phyloP scores from a whole-genome alignment of 2,113 vertebrate species.

The Anarhynchus alexandrinus region DNA sequence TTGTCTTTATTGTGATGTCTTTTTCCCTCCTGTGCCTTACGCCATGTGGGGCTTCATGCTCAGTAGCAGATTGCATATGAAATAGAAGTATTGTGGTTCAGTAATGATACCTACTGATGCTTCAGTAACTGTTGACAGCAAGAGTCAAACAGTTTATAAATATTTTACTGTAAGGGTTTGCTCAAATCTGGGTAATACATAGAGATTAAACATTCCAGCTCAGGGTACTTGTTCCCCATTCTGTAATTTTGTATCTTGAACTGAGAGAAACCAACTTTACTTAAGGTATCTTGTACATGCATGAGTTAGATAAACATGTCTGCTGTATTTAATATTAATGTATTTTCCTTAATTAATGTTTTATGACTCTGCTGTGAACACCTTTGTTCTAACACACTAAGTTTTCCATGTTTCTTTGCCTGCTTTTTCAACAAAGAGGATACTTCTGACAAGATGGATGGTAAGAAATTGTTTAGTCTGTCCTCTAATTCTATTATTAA shows the following conservation, averaged over 20 bases:
- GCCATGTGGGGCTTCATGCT: background rate
- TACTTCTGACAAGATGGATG: constrained; percentile 97
- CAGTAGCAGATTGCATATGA: background rate
- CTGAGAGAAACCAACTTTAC: background rate
- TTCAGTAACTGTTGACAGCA: background rate
- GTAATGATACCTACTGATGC: background rate
- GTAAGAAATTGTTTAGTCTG: constrained; percentile 85
- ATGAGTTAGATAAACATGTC: constrained; percentile 32
- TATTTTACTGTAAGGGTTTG: background rate
- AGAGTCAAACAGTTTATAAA: background rate
- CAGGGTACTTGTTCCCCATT: background rate
- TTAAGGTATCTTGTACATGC: constrained; percentile 12
- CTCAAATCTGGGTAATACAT: background rate
- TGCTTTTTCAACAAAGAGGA: constrained; percentile 92
- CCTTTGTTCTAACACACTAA: constrained; percentile 80
- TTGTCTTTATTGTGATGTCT: background rate
- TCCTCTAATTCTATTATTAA: constrained; percentile 52
- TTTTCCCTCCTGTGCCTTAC: background rate
- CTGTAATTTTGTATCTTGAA: background rate
- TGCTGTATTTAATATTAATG: constrained; percentile 60
- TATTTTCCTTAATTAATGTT: constrained; percentile 60
- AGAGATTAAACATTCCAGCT: background rate
- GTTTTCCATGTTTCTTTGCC: constrained; percentile 84
- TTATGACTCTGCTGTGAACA: constrained; percentile 55
- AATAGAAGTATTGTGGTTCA: background rate